Base-by-base conservation (phyloP, 2,888 invertebrate genomes). In the Pyrocoelia pectoralis region DNA sequence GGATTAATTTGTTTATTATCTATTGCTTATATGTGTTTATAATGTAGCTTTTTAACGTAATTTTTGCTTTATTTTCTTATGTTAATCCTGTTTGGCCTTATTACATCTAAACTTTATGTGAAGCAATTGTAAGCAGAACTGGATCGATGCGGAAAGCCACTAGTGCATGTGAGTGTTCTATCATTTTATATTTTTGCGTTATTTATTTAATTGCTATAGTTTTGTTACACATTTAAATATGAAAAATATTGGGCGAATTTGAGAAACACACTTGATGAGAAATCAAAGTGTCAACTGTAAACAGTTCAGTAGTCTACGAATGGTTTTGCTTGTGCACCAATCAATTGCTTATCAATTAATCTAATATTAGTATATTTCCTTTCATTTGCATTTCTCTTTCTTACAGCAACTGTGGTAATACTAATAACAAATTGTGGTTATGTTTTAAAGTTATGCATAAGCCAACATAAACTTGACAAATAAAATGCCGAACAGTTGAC, bases 81-180 rank as follows among this genome's bases (percentile, higher is more conserved):
- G 58, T 29, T 51, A 48, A 58, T 66, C 62, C 72, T 68, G 68
- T 68, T 73, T 72, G 60, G 60, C 49, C 48, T 24, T 68, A 67
- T 63, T 75, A 75, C 76, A 75, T 75, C 75, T 28, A 70, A 46
- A 46, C 19, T 18, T 46, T 67, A 57, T 66, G 53, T 68, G 68
- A 72, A 74, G 70, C 68, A 73, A 73, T 71, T 74, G 72, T 78
- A 70, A 75, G 75, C 72, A 73, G 77, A 74, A 71, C 76, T 67
- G 79, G 76, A 69, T 77, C 77, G 62, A 65, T 77, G 61, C 70
- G 77, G 74, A 73, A 73, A 67, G 60, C 71, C 62, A 61, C 68
- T 65, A 52, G 69, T 65, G 70, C 77, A 77, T 73, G 78, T 79
- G 77, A 78, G 76, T 75, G 69, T 66, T 67, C 61, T 64, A 28